phyloP scores from a whole-genome alignment of 2,113 vertebrate genomes.

The Anhinga rufa region DNA sequence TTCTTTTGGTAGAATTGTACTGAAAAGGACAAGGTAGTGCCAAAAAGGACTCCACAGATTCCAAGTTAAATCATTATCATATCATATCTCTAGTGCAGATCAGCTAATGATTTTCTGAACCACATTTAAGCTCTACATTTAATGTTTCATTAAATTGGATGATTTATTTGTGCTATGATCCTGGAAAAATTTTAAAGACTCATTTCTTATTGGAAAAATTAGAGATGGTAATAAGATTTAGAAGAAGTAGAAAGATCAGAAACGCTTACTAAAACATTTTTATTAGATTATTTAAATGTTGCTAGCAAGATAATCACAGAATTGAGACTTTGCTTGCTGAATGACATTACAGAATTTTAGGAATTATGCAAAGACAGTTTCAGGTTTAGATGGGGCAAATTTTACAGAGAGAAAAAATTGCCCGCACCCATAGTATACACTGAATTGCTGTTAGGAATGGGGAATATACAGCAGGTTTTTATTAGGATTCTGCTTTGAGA shows the following conservation, averaged over 20 bases:
- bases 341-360: not conserved
- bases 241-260: not conserved
- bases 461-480: not conserved
- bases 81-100: not conserved
- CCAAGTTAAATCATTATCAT: not conserved
- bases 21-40: not conserved
- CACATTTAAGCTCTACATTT: not conserved
- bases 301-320: not conserved
- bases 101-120: not conserved
- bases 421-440: not conserved
- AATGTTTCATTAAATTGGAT: not conserved
- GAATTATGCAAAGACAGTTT: not conserved
- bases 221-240: not conserved
- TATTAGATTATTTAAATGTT: not conserved
- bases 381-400: not conserved
- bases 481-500: not conserved
- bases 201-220: not conserved
- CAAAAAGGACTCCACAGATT: not conserved
- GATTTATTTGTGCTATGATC: not conserved
- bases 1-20: not conserved
- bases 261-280: not conserved
- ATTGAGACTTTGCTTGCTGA: not conserved
- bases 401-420: not conserved
- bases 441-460: not conserved
- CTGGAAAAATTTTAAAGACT: not conserved